These are phyloP conservation scores for Amphipyra berbera DNA, from an alignment of 2,888 invertebrate genomes.

Conservation along the genomic window DNA sequence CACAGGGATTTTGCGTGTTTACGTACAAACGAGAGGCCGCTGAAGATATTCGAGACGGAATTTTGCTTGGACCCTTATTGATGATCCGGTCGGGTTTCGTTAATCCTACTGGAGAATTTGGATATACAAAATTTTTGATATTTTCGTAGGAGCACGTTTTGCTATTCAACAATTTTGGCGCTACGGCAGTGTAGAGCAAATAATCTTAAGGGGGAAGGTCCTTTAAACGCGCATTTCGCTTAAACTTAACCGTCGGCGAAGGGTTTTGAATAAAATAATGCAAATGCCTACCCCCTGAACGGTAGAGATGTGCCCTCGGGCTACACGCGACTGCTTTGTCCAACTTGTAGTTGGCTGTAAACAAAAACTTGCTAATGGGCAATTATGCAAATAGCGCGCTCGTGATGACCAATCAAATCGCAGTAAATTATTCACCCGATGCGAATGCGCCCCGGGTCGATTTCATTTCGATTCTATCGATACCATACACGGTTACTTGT, in stretches of 20 bases:
- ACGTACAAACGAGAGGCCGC: slow-evolving; percentile 81
- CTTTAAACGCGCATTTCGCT: slow-evolving; percentile 29
- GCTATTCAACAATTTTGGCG: slow-evolving; percentile 22
- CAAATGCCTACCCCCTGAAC: slow-evolving; percentile 66
- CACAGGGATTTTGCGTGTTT: slow-evolving; percentile 89
- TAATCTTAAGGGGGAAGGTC: slow-evolving; percentile 38
- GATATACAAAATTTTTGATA: slow-evolving; percentile 43
- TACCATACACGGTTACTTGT: slow-evolving; percentile 39
- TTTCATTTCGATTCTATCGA: slow-evolving; percentile 61
- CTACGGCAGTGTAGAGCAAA: slow-evolving; percentile 21
- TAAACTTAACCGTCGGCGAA: slow-evolving; percentile 65
- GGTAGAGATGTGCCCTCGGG: slow-evolving; percentile 65
- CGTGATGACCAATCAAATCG: slow-evolving; percentile 85
- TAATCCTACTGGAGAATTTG: slow-evolving; percentile 66
- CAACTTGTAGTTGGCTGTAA: slow-evolving; percentile 74
- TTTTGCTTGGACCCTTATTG: slow-evolving; percentile 85
- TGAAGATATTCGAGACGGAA: slow-evolving; percentile 86
- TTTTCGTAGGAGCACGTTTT: slow-evolving; percentile 20
- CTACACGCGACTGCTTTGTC: slow-evolving; percentile 67
- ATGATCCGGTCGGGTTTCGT: slow-evolving; percentile 74
- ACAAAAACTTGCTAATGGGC: slow-evolving; percentile 86
- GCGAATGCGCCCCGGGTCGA: slow-evolving; percentile 68
- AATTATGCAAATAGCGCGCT: slow-evolving; percentile 82
- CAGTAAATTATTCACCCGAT: slow-evolving; percentile 83
- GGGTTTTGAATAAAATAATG: slow-evolving; percentile 71